A percentile compares a stretch with the other conserved stretches of the same genome.
Conservation (phyloP, 2,888 invertebrate genomes). For the Euzetes globulus region DNA sequence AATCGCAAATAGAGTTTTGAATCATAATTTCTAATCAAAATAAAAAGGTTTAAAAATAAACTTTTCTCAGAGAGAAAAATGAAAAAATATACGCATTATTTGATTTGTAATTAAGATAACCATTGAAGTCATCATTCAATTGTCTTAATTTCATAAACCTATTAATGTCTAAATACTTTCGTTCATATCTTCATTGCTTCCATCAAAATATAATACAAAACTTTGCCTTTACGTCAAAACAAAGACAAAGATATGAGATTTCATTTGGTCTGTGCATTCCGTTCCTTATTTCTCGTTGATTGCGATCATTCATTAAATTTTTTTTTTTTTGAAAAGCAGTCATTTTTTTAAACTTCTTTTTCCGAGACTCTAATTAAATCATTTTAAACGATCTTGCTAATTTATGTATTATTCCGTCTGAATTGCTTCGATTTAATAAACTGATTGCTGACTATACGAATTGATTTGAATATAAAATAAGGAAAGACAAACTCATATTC, state of each 20-base stretch:
- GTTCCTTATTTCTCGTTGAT: too few species aligned
- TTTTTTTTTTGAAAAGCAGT: too few species aligned
- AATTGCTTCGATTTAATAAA: not conserved
- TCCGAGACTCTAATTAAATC: too few species aligned
- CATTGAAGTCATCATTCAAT: not conserved
- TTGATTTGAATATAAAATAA: not conserved
- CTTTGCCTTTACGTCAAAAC: not conserved
- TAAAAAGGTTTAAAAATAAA: not conserved
- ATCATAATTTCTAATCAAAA: not conserved
- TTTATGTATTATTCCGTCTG: not conserved
- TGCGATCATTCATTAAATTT: too few species aligned
- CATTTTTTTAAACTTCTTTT: too few species aligned
- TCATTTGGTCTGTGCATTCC: too few species aligned
- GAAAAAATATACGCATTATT: not conserved
- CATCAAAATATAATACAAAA: not conserved
- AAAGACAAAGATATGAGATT: too few species aligned
- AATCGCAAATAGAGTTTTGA: too few species aligned
- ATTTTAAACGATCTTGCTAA: too few species aligned
- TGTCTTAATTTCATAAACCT: not conserved
- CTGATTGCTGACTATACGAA: not conserved
- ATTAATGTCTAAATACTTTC: not conserved
- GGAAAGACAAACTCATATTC: not conserved
- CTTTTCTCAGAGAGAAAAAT: not conserved
- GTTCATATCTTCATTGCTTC: not conserved
- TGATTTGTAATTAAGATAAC: constrained; percentile 21